Evolutionary conservation across 2,113 vertebrate genomes (phyloP), one percentile per base, ranked within the genome.

Genomic region (Glareola pratincola): DNA sequence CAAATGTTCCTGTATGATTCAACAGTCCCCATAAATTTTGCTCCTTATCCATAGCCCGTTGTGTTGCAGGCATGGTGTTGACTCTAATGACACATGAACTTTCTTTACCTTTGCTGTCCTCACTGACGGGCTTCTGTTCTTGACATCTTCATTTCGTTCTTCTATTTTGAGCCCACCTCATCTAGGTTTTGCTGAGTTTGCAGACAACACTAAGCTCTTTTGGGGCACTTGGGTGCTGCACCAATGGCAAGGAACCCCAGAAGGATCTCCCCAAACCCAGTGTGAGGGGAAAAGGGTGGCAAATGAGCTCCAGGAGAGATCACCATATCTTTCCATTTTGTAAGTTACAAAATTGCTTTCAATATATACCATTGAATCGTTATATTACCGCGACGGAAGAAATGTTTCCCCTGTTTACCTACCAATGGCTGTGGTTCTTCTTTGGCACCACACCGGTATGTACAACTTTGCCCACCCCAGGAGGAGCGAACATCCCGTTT

Each of bases 401-500:
- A 43, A 9, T 3, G 6, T 64, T 74, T 45, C 45, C 14, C 5
- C 37, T 14, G 9, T 26, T 29, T 23, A 12, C 15, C 29, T 29
- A 1, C 41, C 26, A 7, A 21, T 30, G 20, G 7, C 32, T 17
- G 66, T 54, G 54, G 39, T 13, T n/a, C 19, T 36, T 18, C 32
- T 22, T 53, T 43, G 48, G 21, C 23, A 17, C 32, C 67, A 34
- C 53, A 9, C 21, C 2, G 21, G 43, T 13, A 19, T 0, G 41
- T 24, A 8, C 6, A 47, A 3, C 45, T 36, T 32, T 29, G 15
- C 11, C 29, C 19, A 6, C 9, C 13, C 29, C 2, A 3, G 20
- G 27, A 45, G 39, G 22, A 26, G 20, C 0, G 4, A 50, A 27
- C 5, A 50, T 8, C 21, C 66, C 3, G 0, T 12, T 39, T 54